Conservation (phyloP, 2,888 invertebrate genomes). For the Caenorhabditis macrosperma region DNA sequence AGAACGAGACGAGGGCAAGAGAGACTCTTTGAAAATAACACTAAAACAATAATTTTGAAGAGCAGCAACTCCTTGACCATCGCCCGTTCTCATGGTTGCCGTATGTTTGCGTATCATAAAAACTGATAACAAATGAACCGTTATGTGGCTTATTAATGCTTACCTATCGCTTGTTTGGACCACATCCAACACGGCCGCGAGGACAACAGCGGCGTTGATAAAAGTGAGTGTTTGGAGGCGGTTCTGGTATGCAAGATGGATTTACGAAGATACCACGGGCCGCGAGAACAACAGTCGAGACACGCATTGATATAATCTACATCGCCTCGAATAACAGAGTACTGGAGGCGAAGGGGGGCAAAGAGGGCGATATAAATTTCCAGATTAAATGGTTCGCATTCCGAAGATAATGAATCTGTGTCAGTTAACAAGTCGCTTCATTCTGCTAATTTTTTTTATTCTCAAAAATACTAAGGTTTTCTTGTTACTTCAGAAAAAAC, state of each 20-base stretch:
- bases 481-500: no score
- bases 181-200: background rate
- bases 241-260: conserved; percentile 45
- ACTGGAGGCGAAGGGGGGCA: conserved; percentile 17
- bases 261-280: conserved; percentile 45
- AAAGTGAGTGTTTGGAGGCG: conserved; percentile 33
- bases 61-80: conserved; percentile 39
- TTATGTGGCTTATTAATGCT: background rate
- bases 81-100: conserved; percentile 22
- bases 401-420: conserved; percentile 2
- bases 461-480: no score
- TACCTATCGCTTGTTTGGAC: background rate
- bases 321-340: conserved; percentile 49
- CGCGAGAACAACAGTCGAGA: conserved; percentile 49
- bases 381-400: conserved; percentile 57
- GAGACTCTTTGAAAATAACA: conserved; percentile 54
- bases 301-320: conserved; percentile 51
- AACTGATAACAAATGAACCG: conserved; percentile 48
- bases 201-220: conserved; percentile 21
- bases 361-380: conserved; percentile 42
- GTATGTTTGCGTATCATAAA: conserved; percentile 37
- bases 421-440: no score
- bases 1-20: conserved; percentile 2
- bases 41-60: conserved; percentile 61
- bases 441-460: no score